Conservation (phyloP, 2,888 invertebrate species). For the Dryocosmus kuriphilus region DNA sequence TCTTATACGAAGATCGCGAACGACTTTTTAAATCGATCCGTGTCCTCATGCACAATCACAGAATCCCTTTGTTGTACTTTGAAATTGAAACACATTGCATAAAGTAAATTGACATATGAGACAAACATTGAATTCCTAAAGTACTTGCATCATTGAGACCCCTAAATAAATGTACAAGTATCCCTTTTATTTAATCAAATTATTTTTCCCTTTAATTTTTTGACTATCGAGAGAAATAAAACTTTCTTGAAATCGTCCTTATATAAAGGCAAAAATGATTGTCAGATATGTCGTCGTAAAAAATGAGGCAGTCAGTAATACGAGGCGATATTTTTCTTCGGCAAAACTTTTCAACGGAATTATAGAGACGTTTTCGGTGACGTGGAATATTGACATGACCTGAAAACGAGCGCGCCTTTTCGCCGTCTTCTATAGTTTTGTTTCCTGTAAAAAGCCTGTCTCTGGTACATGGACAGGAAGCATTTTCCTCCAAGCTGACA, state of each 20-base stretch:
- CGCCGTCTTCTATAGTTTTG: constrained; percentile 51
- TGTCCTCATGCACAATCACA: background rate
- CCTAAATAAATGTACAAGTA: too few species aligned
- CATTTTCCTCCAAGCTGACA: constrained; percentile 51
- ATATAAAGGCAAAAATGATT: background rate
- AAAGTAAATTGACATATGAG: background rate
- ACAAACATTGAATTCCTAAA: background rate
- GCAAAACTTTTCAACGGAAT: constrained; percentile 8
- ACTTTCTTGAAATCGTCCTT: too few species aligned
- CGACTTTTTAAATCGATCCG: constrained; percentile 10
- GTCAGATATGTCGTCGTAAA: background rate
- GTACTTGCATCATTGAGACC: background rate
- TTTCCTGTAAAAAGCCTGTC: constrained; percentile 50
- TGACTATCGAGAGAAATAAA: too few species aligned
- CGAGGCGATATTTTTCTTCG: background rate
- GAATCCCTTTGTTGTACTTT: background rate
- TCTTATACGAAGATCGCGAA: background rate
- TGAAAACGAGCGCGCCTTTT: constrained; percentile 47
- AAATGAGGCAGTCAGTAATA: background rate
- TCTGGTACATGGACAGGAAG: constrained; percentile 43
- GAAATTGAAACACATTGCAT: background rate
- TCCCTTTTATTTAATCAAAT: background rate
- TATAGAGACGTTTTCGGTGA: constrained; percentile 18
- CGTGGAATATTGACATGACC: constrained; percentile 34
- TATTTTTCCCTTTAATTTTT: background rate